A percentile compares a stretch with the other conserved stretches of the same genome.
These are phyloP conservation scores for Dreissena rostriformis DNA, from an alignment of 1,140 invertebrate genomes.

Conservation along the genomic window DNA sequence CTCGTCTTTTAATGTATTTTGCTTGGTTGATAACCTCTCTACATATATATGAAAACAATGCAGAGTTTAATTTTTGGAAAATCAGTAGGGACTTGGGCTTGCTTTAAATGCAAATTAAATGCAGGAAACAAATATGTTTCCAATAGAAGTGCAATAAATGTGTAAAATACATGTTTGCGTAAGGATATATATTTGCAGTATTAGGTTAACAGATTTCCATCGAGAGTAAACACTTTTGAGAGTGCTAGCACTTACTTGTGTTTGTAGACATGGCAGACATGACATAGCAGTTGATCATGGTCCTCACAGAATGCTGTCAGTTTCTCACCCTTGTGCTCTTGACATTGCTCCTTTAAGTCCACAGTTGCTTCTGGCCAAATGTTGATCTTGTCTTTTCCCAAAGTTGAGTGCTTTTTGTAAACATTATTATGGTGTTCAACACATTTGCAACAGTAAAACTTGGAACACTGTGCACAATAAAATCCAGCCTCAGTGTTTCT, in stretches of 20 bases:
- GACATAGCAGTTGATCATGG: background rate
- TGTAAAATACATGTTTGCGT: background rate
- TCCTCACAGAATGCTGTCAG: background rate
- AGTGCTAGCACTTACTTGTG: background rate
- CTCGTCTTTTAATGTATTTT: no score
- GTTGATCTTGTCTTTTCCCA: background rate
- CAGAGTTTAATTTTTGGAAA: no score
- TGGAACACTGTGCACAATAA: background rate
- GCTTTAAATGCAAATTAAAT: background rate
- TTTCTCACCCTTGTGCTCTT: background rate
- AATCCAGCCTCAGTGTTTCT: background rate
- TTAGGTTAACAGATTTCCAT: no score
- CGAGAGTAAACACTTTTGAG: background rate
- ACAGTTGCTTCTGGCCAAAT: background rate
- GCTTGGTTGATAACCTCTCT: no score
- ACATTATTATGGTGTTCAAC: background rate
- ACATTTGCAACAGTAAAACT: background rate
- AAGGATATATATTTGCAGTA: background rate
- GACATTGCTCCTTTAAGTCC: background rate
- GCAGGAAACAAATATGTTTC: background rate
- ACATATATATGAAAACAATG: no score
- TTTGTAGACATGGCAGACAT: background rate
- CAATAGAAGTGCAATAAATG: background rate
- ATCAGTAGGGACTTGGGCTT: no score
- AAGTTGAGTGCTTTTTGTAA: background rate